Conservation (phyloP, 2,797 vertebrate genomes). For the Pelobates cultripes region DNA sequence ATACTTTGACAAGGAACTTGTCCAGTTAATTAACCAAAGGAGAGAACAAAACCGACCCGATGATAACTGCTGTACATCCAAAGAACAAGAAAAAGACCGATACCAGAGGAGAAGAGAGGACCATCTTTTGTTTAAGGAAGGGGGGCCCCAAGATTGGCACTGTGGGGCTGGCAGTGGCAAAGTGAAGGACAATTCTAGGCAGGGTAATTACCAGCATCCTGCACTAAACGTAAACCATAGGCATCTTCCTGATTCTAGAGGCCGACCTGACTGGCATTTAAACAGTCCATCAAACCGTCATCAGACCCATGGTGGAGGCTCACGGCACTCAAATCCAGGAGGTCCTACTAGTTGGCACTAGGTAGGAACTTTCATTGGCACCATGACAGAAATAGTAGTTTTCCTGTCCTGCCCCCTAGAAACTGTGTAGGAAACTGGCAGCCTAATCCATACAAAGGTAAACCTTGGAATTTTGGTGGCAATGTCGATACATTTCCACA, state of each 20-base stretch:
- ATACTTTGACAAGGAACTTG: conserved; percentile 87
- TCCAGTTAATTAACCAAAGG: conserved; percentile 88
- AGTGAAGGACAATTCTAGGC: no score
- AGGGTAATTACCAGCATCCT: no score
- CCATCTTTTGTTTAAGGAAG: no score
- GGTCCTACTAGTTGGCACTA: conserved; percentile 72
- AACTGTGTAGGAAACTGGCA: conserved; percentile 72
- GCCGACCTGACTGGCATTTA: conserved; percentile 67
- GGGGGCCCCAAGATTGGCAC: no score
- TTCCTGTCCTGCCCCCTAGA: conserved; percentile 68
- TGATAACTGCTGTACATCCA: conserved; percentile 61
- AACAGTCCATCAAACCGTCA: conserved; percentile 62
- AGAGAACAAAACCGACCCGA: conserved; percentile 79
- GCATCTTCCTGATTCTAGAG: no score
- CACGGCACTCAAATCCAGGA: conserved; percentile 68
- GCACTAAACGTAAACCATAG: no score
- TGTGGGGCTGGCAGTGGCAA: no score
- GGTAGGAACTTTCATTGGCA: conserved; percentile 86
- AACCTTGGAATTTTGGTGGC: conserved; percentile 70
- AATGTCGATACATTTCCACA: conserved; percentile 63
- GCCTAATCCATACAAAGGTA: conserved; percentile 63
- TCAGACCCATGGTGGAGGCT: conserved; percentile 66
- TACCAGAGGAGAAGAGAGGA: no score
- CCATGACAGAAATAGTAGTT: conserved; percentile 70
- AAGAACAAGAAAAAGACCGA: conserved; percentile 71